Conservation (phyloP, 1,140 invertebrate genomes). For the Drosophila bocqueti region DNA sequence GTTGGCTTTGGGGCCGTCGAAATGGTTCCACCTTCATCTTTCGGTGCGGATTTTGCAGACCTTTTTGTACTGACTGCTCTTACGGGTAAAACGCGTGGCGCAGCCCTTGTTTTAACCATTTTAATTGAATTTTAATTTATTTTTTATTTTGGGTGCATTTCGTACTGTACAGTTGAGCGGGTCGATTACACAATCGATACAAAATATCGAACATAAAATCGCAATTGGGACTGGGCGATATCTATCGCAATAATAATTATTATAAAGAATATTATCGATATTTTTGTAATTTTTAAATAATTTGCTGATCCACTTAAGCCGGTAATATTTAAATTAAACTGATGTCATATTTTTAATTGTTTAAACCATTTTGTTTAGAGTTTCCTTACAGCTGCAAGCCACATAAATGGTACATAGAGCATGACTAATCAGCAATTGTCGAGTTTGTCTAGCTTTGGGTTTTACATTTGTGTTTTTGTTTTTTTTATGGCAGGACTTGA, state of each 20-base stretch:
- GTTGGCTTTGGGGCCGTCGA: neutral
- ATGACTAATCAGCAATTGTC: no score
- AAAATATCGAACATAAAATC: no score
- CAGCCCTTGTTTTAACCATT: constrained; percentile 31
- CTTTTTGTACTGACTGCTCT: neutral
- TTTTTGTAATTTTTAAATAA: neutral
- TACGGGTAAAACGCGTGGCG: neutral
- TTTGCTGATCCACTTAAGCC: neutral
- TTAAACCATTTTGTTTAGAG: no score
- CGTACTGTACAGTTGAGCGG: constrained; percentile 10
- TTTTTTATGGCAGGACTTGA: neutral
- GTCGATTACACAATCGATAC: constrained; percentile 1
- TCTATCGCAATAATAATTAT: no score
- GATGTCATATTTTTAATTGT: no score
- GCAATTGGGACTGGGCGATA: no score
- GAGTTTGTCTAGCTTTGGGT: no score
- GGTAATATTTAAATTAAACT: neutral
- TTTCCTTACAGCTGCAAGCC: no score
- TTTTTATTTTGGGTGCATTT: constrained; percentile 1
- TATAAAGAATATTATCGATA: neutral
- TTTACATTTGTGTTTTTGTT: neutral
- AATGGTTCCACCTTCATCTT: neutral
- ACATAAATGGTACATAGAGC: no score
- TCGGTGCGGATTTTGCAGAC: neutral
- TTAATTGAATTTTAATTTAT: constrained; percentile 3